Conservation (phyloP, 2,797 vertebrate genomes). For the Gymnothorax javanicus region DNA sequence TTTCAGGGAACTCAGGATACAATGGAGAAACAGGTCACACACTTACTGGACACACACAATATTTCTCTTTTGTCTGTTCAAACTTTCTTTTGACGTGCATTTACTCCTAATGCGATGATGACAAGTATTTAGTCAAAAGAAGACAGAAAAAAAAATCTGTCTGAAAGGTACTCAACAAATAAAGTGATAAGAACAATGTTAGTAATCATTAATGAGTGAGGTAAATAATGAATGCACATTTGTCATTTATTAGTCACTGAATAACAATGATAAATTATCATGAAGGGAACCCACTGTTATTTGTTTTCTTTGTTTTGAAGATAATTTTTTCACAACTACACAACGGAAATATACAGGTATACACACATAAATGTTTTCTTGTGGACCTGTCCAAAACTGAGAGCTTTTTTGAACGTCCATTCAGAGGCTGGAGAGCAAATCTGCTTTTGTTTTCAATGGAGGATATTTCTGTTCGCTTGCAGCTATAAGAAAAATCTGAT, state of each 20-base stretch:
- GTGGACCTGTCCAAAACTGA: background rate
- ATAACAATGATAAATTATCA: background rate
- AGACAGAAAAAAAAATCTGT: background rate
- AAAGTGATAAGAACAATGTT: background rate
- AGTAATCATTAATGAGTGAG: background rate
- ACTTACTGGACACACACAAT: background rate
- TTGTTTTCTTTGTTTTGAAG: background rate
- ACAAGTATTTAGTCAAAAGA: background rate
- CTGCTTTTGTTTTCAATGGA: background rate
- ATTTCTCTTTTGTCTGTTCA: background rate
- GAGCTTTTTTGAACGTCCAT: background rate
- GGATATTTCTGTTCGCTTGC: background rate
- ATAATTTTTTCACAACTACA: background rate
- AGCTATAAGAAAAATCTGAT: constrained; percentile 5
- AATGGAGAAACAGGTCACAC: background rate
- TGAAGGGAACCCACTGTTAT: background rate
- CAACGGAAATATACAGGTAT: background rate
- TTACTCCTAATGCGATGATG: background rate
- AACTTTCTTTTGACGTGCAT: background rate
- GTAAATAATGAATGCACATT: too few relatives aligned
- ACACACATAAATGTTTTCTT: background rate
- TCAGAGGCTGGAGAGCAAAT: background rate
- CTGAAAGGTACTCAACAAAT: background rate
- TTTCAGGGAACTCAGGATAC: background rate
- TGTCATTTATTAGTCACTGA: too few relatives aligned